phyloP scores from a whole-genome alignment of 2,797 vertebrate genomes.

The Craterocephalus amniculus region DNA sequence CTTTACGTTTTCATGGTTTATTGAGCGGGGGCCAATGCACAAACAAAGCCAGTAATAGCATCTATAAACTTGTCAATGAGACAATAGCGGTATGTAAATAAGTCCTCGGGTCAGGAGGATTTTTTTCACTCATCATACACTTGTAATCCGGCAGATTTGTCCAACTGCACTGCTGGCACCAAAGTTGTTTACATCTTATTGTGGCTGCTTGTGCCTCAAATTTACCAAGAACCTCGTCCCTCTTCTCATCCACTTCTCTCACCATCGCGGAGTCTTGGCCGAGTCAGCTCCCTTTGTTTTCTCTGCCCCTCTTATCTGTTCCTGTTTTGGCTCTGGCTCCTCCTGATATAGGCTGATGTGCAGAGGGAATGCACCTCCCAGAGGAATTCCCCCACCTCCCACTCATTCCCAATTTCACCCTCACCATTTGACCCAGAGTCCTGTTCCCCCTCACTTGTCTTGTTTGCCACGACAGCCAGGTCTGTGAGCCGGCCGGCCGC shows the following conservation, averaged over 20 bases:
- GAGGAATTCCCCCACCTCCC: slow-evolving; percentile 65
- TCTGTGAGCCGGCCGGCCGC: slow-evolving; percentile 33
- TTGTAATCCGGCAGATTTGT: slow-evolving; percentile 30
- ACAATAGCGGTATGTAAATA: slow-evolving; percentile 53
- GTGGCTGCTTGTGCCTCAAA: slow-evolving; percentile 48
- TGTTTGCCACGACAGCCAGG: slow-evolving; percentile 44
- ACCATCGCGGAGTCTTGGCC: slow-evolving; percentile 26
- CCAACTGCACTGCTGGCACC: slow-evolving; percentile 5
- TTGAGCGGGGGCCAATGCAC: slow-evolving; percentile 49
- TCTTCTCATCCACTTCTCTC: slow-evolving; percentile 53
- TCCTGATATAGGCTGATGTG: slow-evolving; percentile 70
- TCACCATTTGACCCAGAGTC: slow-evolving; percentile 63
- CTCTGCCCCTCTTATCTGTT: slow-evolving; percentile 75
- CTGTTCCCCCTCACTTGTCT: slow-evolving; percentile 51
- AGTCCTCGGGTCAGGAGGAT: slow-evolving; percentile 22
- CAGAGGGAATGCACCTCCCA: slow-evolving; percentile 68
- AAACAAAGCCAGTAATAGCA: slow-evolving; percentile 58
- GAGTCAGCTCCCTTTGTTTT: slow-evolving; percentile 75
- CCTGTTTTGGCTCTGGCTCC: slow-evolving; percentile 69
- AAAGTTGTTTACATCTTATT: slow-evolving; percentile 37
- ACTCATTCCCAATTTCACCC: slow-evolving; percentile 55
- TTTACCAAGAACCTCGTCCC: slow-evolving; percentile 46
- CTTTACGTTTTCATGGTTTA: slow-evolving; percentile 71
- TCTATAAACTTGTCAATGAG: slow-evolving; percentile 52
- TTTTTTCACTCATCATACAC: slow-evolving; percentile 11